phyloP scores from a whole-genome alignment of 2,797 vertebrate genomes.

The Alosa sapidissima region DNA sequence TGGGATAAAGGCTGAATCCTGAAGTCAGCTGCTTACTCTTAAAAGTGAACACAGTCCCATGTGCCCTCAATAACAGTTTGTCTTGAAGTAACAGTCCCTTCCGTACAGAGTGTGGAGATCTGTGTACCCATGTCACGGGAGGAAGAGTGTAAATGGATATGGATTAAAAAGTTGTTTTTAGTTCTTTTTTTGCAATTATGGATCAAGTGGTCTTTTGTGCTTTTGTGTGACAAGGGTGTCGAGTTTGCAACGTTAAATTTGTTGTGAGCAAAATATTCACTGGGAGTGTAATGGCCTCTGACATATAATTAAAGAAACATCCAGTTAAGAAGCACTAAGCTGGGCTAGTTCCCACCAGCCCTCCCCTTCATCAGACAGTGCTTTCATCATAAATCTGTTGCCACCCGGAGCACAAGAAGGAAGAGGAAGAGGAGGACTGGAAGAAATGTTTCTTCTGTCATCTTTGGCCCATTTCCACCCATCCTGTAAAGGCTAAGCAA shows the following conservation, averaged over 20 bases:
- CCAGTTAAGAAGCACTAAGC: slow-evolving; percentile 79
- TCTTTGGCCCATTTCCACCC: slow-evolving; percentile 72
- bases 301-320: slow-evolving; percentile 87
- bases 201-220: slow-evolving; percentile 62
- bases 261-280: slow-evolving; percentile 58
- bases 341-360: slow-evolving; percentile 70
- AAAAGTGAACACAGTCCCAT: slow-evolving; percentile 32
- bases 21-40: slow-evolving; percentile 14
- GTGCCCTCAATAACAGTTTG: slow-evolving; percentile 7
- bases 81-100: not conserved
- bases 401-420: not conserved
- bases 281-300: slow-evolving; percentile 79
- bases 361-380: slow-evolving; percentile 58
- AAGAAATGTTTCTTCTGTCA: slow-evolving; percentile 56
- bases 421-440: slow-evolving; percentile 21
- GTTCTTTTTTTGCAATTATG: slow-evolving; percentile 65
- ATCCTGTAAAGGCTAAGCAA: slow-evolving; percentile 52
- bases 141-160: slow-evolving; percentile 59
- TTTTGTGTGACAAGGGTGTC: not conserved
- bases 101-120: slow-evolving; percentile 43
- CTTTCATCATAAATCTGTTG: slow-evolving; percentile 74
- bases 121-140: slow-evolving; percentile 57
- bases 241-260: not conserved
- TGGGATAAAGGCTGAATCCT: slow-evolving; percentile 61
- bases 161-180: slow-evolving; percentile 60